Evolutionary conservation across 1,140 invertebrate species (phyloP).

Genomic region (Pseudachorutes palmiensis): DNA sequence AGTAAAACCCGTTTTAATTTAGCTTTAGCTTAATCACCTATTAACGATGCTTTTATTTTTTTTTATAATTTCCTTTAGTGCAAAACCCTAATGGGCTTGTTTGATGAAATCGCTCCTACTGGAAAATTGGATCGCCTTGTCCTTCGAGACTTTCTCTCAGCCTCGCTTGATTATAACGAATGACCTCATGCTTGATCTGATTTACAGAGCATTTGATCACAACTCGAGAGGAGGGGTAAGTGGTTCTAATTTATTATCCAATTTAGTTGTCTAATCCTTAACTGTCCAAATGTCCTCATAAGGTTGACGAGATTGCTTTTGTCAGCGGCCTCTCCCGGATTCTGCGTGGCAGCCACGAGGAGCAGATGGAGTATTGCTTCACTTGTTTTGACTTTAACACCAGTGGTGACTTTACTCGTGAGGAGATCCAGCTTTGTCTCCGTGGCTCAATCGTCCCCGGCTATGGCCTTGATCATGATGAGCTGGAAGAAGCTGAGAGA

Average conservation of each 20-base stretch:
- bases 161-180: constrained; percentile 80
- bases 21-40: not conserved
- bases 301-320: constrained; percentile 9
- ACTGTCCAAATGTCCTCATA: not conserved
- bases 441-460: constrained; percentile 59
- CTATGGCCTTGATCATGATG: constrained; percentile 54
- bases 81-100: not conserved
- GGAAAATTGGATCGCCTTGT: constrained; percentile 68
- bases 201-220: constrained; percentile 54
- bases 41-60: not conserved
- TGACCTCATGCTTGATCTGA: constrained; percentile 75
- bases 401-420: constrained; percentile 7
- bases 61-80: not conserved
- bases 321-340: constrained; percentile 14
- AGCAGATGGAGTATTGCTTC: constrained; percentile 21
- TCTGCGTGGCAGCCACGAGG: constrained; percentile 19
- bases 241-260: too few species aligned
- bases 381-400: constrained; percentile 22
- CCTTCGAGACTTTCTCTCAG: constrained; percentile 76
- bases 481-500: constrained; percentile 81
- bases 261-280: too few species aligned
- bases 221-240: constrained; percentile 59
- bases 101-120: not conserved
- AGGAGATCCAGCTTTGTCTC: constrained; percentile 74
- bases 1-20: not conserved